phyloP scores from a whole-genome alignment of 2,113 vertebrate species.

The Thinocorus orbignyianus region DNA sequence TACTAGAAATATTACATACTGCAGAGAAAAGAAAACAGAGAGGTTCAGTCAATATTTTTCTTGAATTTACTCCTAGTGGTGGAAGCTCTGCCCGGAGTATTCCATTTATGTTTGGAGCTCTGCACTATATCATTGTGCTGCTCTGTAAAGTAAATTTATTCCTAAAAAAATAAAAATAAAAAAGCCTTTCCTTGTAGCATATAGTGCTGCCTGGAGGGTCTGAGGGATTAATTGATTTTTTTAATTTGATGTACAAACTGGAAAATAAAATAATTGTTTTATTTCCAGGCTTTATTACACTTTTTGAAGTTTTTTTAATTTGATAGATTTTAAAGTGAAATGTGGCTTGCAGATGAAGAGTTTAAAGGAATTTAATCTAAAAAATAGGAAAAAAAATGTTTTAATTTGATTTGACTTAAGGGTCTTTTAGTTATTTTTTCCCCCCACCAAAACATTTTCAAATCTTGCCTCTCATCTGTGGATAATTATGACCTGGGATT shows the following conservation, averaged over 20 bases:
- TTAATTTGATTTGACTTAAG: background rate
- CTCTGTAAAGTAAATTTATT: conserved; percentile 54
- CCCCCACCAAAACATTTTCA: background rate
- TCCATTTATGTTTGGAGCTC: conserved; percentile 52
- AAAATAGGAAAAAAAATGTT: background rate
- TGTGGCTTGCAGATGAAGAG: background rate
- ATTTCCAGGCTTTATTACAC: background rate
- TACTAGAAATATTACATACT: conserved; percentile 58
- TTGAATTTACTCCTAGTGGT: conserved; percentile 63
- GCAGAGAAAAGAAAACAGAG: conserved; percentile 58
- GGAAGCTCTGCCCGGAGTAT: conserved; percentile 15
- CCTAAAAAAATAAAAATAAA: background rate
- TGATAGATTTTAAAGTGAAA: background rate
- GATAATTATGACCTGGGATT: background rate
- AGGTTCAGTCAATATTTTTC: conserved; percentile 50
- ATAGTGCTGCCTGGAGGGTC: background rate
- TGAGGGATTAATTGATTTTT: background rate
- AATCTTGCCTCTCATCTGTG: background rate
- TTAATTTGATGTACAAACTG: background rate
- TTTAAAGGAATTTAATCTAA: background rate
- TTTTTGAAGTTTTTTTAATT: background rate
- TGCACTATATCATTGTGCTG: conserved; percentile 38
- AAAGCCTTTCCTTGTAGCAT: background rate
- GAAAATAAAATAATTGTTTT: background rate
- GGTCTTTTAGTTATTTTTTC: background rate